Percentiles rank a stretch among this genome's conserved stretches.
These are phyloP conservation scores for Channa argus DNA, from an alignment of 2,113 vertebrate genomes.

Conservation along the genomic window DNA sequence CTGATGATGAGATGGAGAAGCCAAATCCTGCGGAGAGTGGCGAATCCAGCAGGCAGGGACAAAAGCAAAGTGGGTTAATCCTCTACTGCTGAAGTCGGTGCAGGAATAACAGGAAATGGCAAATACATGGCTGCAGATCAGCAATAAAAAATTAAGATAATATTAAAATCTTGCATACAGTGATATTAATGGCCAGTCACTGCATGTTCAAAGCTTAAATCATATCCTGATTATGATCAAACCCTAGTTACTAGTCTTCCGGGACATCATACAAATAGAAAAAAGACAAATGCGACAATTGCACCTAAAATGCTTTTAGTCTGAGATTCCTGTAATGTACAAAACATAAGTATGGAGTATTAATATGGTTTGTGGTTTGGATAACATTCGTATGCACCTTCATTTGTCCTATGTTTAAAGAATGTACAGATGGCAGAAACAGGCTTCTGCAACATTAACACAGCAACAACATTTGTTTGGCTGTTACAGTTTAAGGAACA, in stretches of 20 bases:
- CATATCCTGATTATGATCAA: not conserved
- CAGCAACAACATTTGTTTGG: constrained; percentile 3
- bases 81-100: constrained; percentile 8
- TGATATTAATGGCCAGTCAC: not conserved
- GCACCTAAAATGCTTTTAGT: not conserved
- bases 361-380: not conserved
- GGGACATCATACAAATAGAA: not conserved
- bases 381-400: not conserved
- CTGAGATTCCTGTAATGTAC: not conserved
- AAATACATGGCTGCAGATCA: not conserved
- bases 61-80: constrained; percentile 61
- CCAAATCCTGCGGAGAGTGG: constrained; percentile 13
- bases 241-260: not conserved
- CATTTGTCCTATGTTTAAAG: not conserved
- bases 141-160: not conserved
- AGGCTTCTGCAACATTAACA: constrained; percentile 7
- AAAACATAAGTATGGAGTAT: too few species aligned
- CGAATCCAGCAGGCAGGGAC: constrained; percentile 7
- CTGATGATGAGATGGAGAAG: constrained; percentile 16
- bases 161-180: not conserved
- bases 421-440: not conserved
- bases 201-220: not conserved
- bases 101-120: not conserved
- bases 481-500: not conserved
- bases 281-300: too few species aligned